Evolutionary conservation across 2,888 invertebrate genomes (phyloP), one percentile per base, ranked within the genome.

Genomic region (Luperina testacea): DNA sequence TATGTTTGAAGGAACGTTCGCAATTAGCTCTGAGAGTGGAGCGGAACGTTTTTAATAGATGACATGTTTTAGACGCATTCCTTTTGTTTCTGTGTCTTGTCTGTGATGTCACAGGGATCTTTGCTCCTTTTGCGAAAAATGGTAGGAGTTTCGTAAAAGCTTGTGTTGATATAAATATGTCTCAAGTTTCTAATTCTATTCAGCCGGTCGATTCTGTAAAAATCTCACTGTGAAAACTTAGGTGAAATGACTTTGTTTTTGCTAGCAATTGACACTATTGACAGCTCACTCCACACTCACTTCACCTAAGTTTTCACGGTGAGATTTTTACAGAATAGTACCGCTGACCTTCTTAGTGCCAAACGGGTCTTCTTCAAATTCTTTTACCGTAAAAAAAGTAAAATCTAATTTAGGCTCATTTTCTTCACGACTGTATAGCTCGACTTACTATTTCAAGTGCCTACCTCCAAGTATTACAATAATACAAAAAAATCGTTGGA

Each of bases 11-110:
- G 87, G 90, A 91, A 92, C 90, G 91, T 89, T 94, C 88, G 93
- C 94, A 95, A 95, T 95, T 95, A 95, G 95, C 94, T 90, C 83
- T 85, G 81, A 85, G 91, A 91, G 90, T 89, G 88, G 88, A 90
- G 91, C 81, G 90, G 90, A 91, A 90, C 87, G 88, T 91, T 91
- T 84, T 90, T 90, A 89, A 90, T 90, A 90, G 86, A 91, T 90
- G 90, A 86, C 87, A 89, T 85, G 77, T 84, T 80, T 71, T 64
- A 71, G 69, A 75, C 63, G 75, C 89, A 85, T 90, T 90, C 84
- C 90, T 89, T 90, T 86, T 82, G 85, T 85, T 89, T 87, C 81
- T 69, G 74, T 84, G 72, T 87, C 81, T 82, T 81, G 48, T 82
- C 27, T 65, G 76, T 87, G 74, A 72, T 80, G 72, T 80, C 78